Percentiles rank a stretch among this genome's conserved stretches.
Conservation (phyloP, 2,797 vertebrate genomes). For the Silurus aristotelis region DNA sequence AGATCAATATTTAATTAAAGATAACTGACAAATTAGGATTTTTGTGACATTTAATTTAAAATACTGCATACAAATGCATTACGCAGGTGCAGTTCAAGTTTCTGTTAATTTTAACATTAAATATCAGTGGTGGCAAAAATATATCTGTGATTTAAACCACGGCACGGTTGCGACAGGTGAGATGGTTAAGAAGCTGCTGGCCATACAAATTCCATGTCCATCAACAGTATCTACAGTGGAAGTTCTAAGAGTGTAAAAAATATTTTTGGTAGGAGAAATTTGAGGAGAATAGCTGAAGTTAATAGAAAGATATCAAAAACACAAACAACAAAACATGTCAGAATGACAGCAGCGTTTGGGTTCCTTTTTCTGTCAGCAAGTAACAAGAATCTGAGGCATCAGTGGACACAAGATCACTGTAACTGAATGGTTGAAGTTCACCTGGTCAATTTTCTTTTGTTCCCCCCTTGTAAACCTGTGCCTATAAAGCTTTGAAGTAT, state of each 20-base stretch:
- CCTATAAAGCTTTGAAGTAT: neutral
- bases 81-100: neutral
- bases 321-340: neutral
- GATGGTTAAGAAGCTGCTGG: neutral
- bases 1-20: neutral
- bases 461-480: neutral
- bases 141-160: neutral
- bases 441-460: slow-evolving; percentile 10
- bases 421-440: neutral
- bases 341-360: neutral
- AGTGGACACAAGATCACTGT: neutral
- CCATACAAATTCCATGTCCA: neutral
- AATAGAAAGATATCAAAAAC: neutral
- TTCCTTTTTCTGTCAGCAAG: neutral
- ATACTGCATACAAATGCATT: neutral
- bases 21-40: neutral
- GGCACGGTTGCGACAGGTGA: neutral
- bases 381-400: neutral
- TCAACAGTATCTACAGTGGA: neutral
- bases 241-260: neutral
- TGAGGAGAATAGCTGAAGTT: neutral
- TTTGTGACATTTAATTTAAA: neutral
- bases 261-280: neutral
- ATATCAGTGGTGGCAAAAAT: neutral
- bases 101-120: neutral